A percentile compares a stretch with the other conserved stretches of the same genome.
phyloP scores from a whole-genome alignment of 1,140 invertebrate genomes.

The Eriosoma lanigerum region DNA sequence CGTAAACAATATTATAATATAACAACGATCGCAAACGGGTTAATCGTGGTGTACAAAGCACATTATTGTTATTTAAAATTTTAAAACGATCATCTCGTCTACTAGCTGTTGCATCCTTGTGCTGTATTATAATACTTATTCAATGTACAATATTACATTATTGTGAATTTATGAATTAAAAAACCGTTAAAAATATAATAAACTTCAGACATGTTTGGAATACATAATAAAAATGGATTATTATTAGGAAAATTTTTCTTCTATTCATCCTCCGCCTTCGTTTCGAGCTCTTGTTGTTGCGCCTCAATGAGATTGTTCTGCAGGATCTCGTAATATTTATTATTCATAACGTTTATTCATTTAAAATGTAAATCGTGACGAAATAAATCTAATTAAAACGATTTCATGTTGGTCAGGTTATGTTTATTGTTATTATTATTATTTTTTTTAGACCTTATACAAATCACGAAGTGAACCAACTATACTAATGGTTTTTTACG shows the following conservation, averaged over 20 bases:
- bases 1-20: not conserved
- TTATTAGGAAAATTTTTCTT: not conserved
- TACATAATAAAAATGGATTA: not conserved
- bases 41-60: not conserved
- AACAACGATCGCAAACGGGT: not conserved
- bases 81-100: too few species aligned
- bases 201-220: not conserved
- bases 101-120: too few species aligned
- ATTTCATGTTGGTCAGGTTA: too few species aligned
- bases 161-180: not conserved
- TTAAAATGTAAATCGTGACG: not conserved
- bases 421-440: not conserved
- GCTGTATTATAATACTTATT: too few species aligned
- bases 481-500: slow-evolving; percentile 1
- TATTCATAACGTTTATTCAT: not conserved
- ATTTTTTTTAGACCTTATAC: not conserved
- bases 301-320: not conserved
- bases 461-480: not conserved
- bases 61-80: not conserved
- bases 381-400: slow-evolving; percentile 22
- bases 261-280: not conserved
- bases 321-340: not conserved
- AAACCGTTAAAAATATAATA: slow-evolving; percentile 7
- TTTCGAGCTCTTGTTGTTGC: not conserved
- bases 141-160: not conserved